Percentiles rank a stretch among this genome's conserved stretches.
phyloP scores from a whole-genome alignment of 2,797 vertebrate genomes.

The Onychomys leucogaster region DNA sequence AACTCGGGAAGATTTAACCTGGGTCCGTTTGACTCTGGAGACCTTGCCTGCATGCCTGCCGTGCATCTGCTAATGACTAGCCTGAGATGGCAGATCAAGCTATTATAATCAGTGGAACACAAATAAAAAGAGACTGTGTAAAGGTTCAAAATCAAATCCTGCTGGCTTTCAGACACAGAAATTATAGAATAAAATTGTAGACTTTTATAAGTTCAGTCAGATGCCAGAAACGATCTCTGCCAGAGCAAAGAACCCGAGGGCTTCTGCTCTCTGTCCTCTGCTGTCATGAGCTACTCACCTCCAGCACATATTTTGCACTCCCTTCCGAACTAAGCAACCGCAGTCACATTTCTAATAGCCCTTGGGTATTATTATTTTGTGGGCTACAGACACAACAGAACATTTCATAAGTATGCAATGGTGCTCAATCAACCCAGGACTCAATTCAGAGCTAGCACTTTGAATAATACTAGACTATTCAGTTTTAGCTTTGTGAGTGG shows the following conservation, averaged over 20 bases:
- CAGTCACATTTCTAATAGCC: slow-evolving; percentile 55
- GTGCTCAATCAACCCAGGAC: slow-evolving; percentile 47
- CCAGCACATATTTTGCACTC: slow-evolving; percentile 12
- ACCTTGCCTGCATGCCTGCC: not conserved
- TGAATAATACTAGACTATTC: not conserved
- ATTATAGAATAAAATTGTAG: slow-evolving; percentile 67
- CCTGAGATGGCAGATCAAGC: not conserved
- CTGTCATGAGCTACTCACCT: slow-evolving; percentile 20
- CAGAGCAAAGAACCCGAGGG: slow-evolving; percentile 17
- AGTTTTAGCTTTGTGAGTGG: not conserved
- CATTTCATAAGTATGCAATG: slow-evolving; percentile 57
- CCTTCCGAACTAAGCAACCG: slow-evolving; percentile 61
- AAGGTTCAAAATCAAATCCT: slow-evolving; percentile 68
- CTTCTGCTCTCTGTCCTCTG: slow-evolving; percentile 42
- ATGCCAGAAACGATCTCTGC: slow-evolving; percentile 64
- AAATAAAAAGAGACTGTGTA: slow-evolving; percentile 60
- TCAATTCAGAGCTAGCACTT: not conserved
- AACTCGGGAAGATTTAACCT: not conserved
- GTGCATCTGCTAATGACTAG: not conserved
- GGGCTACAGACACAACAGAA: slow-evolving; percentile 32
- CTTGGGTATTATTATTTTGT: slow-evolving; percentile 17
- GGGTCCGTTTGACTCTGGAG: not conserved
- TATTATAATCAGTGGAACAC: slow-evolving; percentile 1
- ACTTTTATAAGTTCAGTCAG: slow-evolving; percentile 59
- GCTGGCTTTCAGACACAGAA: slow-evolving; percentile 59